Evolutionary conservation across 1,140 invertebrate genomes (phyloP).

Genomic region (Mya arenaria): DNA sequence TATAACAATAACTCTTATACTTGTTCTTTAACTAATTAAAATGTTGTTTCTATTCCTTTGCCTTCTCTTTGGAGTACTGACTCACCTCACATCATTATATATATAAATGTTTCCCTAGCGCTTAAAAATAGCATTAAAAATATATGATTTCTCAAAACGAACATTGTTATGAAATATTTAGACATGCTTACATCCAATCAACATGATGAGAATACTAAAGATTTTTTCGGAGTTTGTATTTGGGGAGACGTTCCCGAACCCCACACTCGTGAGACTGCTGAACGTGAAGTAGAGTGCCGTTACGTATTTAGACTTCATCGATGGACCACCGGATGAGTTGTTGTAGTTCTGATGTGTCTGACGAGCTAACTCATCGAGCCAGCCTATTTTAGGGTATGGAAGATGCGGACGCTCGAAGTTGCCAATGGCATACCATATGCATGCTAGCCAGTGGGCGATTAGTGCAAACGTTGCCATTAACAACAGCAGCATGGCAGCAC

Average conservation of each 20-base stretch:
- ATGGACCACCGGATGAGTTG: conserved; percentile 75
- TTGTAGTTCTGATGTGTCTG: conserved; percentile 78
- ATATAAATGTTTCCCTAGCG: too few relatives aligned
- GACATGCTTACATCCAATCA: conserved; percentile 82
- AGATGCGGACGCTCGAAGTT: conserved; percentile 89
- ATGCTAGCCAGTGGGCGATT: conserved; percentile 99
- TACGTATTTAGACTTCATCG: conserved; percentile 87
- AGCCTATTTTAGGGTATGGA: conserved; percentile 89
- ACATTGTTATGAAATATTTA: too few relatives aligned
- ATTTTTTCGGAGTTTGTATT: conserved; percentile 96
- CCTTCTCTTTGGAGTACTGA: too few relatives aligned
- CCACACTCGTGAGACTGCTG: conserved; percentile 96
- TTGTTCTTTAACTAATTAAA: too few relatives aligned
- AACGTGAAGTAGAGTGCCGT: conserved; percentile 99
- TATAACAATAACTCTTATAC: too few relatives aligned
- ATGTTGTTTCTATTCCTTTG: too few relatives aligned
- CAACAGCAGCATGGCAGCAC: conserved; percentile 97
- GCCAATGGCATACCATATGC: conserved; percentile 99
- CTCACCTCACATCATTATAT: too few relatives aligned
- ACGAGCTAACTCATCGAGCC: conserved; percentile 93
- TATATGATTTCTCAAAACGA: too few relatives aligned
- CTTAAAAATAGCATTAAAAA: too few relatives aligned
- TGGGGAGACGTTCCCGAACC: conserved; percentile 98
- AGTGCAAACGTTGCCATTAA: conserved; percentile 99
- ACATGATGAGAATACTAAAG: conserved; percentile 83